Evolutionary conservation across 35 echinoderm and acorn worm genomes (phyloP).

Genomic region (Heliocidaris tuberculata): DNA sequence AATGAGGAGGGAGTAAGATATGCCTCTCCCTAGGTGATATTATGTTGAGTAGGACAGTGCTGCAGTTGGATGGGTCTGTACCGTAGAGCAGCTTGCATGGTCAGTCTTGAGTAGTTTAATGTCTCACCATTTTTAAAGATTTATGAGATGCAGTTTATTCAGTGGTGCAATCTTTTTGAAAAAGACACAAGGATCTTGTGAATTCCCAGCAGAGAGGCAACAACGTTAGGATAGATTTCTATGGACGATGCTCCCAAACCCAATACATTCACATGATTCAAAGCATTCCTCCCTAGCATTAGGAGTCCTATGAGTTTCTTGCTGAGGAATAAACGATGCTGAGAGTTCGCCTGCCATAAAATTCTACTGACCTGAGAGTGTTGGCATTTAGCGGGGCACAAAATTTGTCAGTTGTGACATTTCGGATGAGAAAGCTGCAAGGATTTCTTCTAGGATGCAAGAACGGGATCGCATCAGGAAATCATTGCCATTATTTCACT

Average conservation of each 20-base stretch:
- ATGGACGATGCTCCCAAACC: background rate
- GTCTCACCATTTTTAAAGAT: background rate
- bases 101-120: background rate
- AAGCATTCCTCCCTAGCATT: background rate
- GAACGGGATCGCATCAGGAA: background rate
- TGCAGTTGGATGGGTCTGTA: background rate
- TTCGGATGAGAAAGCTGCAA: background rate
- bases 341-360: background rate
- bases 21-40: background rate
- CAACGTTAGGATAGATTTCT: background rate
- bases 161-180: background rate
- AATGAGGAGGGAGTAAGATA: conserved; percentile 10
- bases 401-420: background rate
- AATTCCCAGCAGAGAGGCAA: background rate
- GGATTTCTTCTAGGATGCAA: background rate
- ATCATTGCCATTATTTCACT: background rate
- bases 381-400: background rate
- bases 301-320: background rate
- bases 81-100: background rate
- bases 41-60: background rate
- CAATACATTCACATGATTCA: background rate
- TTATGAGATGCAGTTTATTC: background rate
- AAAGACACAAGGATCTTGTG: background rate
- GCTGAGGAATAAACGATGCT: background rate
- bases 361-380: background rate